Conservation (phyloP, 2,797 vertebrate species). For the Cyclopterus lumpus region DNA sequence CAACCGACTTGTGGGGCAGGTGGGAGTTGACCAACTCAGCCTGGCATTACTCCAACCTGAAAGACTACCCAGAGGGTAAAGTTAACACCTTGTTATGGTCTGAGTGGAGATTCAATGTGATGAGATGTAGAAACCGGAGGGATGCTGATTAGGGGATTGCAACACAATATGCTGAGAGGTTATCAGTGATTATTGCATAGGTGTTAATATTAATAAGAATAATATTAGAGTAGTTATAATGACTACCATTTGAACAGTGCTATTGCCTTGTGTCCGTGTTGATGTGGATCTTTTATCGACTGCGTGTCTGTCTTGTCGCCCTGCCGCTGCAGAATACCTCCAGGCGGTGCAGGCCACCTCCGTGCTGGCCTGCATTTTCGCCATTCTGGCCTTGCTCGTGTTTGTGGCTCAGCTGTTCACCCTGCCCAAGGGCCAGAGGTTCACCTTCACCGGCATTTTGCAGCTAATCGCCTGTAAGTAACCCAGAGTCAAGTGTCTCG, state of each 20-base stretch:
- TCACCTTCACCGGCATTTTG: conserved; percentile 91
- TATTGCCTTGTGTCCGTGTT: not conserved
- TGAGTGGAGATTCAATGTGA: not conserved
- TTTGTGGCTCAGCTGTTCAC: conserved; percentile 96
- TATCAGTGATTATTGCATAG: not conserved
- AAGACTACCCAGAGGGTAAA: conserved; percentile 73
- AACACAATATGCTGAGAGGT: not conserved
- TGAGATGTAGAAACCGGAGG: not conserved
- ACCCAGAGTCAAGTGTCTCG: conserved; percentile 28
- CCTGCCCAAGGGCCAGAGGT: conserved; percentile 93
- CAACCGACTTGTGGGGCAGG: conserved; percentile 84
- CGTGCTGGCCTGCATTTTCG: conserved; percentile 93
- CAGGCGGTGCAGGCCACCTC: conserved; percentile 91
- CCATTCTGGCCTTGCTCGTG: conserved; percentile 88
- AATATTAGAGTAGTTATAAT: not conserved
- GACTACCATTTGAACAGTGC: not conserved
- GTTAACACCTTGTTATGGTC: not conserved
- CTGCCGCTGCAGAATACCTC: conserved; percentile 84
- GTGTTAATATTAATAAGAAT: not conserved
- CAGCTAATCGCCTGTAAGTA: conserved; percentile 96
- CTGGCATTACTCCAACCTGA: conserved; percentile 80
- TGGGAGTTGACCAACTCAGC: conserved; percentile 65
- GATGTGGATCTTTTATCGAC: not conserved
- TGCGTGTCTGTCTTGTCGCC: conserved; percentile 21
- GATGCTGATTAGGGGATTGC: not conserved